Evolutionary conservation across 2,888 invertebrate genomes (phyloP).

Genomic region (Epistrophe grossulariae): DNA sequence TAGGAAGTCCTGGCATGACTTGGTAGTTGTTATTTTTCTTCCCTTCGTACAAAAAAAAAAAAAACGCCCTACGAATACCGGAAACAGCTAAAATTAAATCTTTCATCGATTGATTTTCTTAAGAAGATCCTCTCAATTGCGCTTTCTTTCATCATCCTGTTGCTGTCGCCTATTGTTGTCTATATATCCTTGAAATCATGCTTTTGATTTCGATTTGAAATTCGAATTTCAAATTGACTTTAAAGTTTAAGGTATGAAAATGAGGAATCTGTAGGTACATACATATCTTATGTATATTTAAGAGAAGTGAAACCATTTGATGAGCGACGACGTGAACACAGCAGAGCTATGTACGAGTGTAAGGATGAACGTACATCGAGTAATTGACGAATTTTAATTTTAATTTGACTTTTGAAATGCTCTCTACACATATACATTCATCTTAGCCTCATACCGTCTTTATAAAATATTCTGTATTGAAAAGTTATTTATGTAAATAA

Average conservation of each 20-base stretch:
- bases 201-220: conserved; percentile 49
- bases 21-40: conserved; percentile 9
- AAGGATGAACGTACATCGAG: neutral
- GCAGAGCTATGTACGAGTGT: neutral
- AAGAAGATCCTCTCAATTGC: conserved; percentile 39
- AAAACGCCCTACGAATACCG: conserved; percentile 48
- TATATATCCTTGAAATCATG: conserved; percentile 44
- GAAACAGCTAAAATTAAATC: conserved; percentile 65
- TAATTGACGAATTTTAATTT: conserved; percentile 49
- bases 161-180: conserved; percentile 51
- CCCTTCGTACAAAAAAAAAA: neutral
- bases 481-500: conserved; percentile 47
- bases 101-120: conserved; percentile 66
- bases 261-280: neutral
- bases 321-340: neutral
- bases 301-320: neutral
- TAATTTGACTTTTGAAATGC: conserved; percentile 10
- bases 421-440: too few species aligned
- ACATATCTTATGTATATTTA: too few species aligned
- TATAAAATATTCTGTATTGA: conserved; percentile 2
- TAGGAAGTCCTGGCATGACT: conserved; percentile 32
- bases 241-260: conserved; percentile 17
- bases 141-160: conserved; percentile 29
- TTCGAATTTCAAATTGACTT: conserved; percentile 53
- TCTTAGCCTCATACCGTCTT: too few species aligned